Percentiles rank a stretch among this genome's conserved stretches.
These are phyloP conservation scores for Steinernema khuongi DNA, from an alignment of 1,140 invertebrate species.

Conservation along the genomic window DNA sequence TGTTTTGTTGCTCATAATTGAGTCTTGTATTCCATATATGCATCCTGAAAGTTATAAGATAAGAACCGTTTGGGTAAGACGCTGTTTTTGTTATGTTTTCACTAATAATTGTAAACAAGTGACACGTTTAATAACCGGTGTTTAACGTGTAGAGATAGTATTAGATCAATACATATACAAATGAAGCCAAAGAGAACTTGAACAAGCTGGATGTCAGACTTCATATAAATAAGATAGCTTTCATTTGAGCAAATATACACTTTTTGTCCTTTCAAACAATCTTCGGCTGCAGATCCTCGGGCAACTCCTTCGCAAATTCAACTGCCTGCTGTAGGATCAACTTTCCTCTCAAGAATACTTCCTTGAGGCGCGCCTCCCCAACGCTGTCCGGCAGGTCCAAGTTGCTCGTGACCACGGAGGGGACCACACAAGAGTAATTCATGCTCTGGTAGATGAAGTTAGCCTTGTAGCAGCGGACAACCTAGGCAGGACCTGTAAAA, in stretches of 20 bases:
- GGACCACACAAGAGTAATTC: slow-evolving; percentile 2
- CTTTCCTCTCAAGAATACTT: background rate
- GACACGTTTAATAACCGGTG: too few relatives aligned
- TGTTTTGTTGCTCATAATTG: too few relatives aligned
- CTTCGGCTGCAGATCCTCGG: background rate
- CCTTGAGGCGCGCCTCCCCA: background rate
- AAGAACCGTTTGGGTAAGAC: too few relatives aligned
- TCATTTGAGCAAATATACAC: slow-evolving; percentile 12
- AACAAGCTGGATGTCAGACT: too few relatives aligned
- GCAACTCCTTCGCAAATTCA: background rate
- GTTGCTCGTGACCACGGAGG: background rate
- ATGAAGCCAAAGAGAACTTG: too few relatives aligned
- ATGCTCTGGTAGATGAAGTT: slow-evolving; percentile 15
- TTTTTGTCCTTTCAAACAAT: background rate
- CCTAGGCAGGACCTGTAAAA: background rate
- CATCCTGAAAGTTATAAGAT: too few relatives aligned
- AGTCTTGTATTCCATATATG: too few relatives aligned
- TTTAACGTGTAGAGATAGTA: too few relatives aligned
- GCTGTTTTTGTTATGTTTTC: too few relatives aligned
- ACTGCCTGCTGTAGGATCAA: background rate
- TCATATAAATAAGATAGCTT: too few relatives aligned
- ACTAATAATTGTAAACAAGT: too few relatives aligned
- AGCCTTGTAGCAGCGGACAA: slow-evolving; percentile 3
- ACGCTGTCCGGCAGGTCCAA: background rate
- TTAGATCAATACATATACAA: too few relatives aligned